Conservation (phyloP, 2,113 vertebrate species). For the Notothenia rossii region DNA sequence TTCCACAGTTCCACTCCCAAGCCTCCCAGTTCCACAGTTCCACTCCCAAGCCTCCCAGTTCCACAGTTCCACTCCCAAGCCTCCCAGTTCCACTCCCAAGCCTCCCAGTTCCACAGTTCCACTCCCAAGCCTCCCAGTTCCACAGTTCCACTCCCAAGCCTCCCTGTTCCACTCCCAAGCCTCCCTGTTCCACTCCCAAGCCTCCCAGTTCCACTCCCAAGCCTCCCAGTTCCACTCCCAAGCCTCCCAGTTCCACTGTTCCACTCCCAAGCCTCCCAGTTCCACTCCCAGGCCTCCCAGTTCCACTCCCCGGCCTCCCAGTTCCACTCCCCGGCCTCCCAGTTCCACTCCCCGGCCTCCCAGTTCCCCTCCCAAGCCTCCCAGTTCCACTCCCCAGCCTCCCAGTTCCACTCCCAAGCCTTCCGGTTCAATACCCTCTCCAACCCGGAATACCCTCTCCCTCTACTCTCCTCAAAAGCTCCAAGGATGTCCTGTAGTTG, state of each 20-base stretch:
- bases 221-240: conserved; percentile 46
- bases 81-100: conserved; percentile 68
- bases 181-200: conserved; percentile 25
- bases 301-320: too few relatives aligned
- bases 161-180: conserved; percentile 68
- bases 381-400: conserved; percentile 62
- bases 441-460: conserved; percentile 58
- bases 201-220: conserved; percentile 70
- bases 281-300: conserved; percentile 51
- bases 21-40: conserved; percentile 72
- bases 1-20: conserved; percentile 60
- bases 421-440: conserved; percentile 63
- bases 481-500: conserved; percentile 51
- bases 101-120: conserved; percentile 57
- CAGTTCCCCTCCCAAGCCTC: conserved; percentile 66
- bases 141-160: conserved; percentile 58
- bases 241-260: conserved; percentile 71
- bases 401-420: conserved; percentile 36
- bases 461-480: conserved; percentile 50
- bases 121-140: conserved; percentile 66
- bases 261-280: conserved; percentile 73
- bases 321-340: conserved; percentile 59
- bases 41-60: conserved; percentile 48
- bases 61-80: too few relatives aligned
- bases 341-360: conserved; percentile 63